Percentiles rank a stretch among this genome's conserved stretches.
Conservation (phyloP, 2,797 vertebrate genomes). For the Serranus cabrilla region DNA sequence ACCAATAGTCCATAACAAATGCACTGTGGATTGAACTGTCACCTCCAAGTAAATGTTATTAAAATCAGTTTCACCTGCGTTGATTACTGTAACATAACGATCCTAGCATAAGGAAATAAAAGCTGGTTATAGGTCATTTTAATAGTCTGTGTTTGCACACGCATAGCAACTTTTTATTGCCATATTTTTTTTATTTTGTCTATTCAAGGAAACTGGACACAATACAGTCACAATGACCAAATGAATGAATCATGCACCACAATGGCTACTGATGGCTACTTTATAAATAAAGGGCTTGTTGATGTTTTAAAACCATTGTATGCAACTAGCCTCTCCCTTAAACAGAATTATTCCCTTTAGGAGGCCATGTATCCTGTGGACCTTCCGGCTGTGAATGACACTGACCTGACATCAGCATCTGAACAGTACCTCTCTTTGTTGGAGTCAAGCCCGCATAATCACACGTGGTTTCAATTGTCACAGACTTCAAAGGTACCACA, state of each 20-base stretch:
- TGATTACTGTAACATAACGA: neutral
- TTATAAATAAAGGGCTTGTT: neutral
- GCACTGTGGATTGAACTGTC: no score
- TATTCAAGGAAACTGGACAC: neutral
- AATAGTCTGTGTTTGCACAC: neutral
- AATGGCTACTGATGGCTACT: neutral
- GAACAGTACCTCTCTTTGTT: conserved; percentile 63
- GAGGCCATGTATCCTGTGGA: conserved; percentile 82
- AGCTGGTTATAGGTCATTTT: fast-evolving
- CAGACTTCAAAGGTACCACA: conserved; percentile 63
- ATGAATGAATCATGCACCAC: no score
- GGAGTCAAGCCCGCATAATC: conserved; percentile 35
- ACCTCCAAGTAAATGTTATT: neutral
- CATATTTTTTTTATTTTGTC: no score
- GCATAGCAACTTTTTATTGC: neutral
- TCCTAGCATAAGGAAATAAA: neutral
- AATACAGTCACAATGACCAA: no score
- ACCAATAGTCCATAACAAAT: neutral
- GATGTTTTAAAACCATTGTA: neutral
- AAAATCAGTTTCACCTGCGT: neutral
- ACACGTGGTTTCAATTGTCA: conserved; percentile 58
- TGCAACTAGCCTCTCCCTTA: neutral
- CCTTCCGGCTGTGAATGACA: conserved; percentile 60
- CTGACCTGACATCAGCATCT: conserved; percentile 59
- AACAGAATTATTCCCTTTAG: neutral